Conservation (phyloP, 2,113 vertebrate genomes). For the Antennarius striatus region DNA sequence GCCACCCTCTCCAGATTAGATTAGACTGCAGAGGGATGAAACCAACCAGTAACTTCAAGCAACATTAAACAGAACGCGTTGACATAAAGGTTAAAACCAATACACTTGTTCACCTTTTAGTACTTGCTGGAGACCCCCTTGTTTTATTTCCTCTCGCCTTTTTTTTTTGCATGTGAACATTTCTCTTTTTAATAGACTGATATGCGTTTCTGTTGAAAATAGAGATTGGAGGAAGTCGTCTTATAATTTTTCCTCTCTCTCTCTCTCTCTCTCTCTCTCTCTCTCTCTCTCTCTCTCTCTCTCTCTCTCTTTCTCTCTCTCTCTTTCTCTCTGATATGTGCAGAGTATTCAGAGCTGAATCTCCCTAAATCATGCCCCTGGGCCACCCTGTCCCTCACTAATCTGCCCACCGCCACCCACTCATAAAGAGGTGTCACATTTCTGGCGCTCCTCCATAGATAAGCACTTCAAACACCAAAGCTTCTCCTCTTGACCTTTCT, state of each 20-base stretch:
- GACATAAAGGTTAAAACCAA: slow-evolving; percentile 60
- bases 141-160: slow-evolving; percentile 3
- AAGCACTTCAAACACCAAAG: slow-evolving; percentile 76
- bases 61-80: slow-evolving; percentile 55
- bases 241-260: slow-evolving; percentile 45
- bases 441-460: slow-evolving; percentile 71
- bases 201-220: slow-evolving; percentile 70
- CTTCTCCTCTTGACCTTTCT: slow-evolving; percentile 75
- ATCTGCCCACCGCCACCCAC: slow-evolving; percentile 69
- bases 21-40: slow-evolving; percentile 71
- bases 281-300: slow-evolving; percentile 33
- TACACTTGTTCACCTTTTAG: slow-evolving; percentile 57
- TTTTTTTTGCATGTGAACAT: neutral
- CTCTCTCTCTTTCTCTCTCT: slow-evolving; percentile 21
- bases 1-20: slow-evolving; percentile 78
- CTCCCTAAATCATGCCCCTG: slow-evolving; percentile 74
- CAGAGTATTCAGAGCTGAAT: slow-evolving; percentile 73
- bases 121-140: slow-evolving; percentile 35
- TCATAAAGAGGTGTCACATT: slow-evolving; percentile 77
- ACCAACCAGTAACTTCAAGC: slow-evolving; percentile 67
- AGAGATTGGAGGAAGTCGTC: slow-evolving; percentile 53
- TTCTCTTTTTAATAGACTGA: slow-evolving; percentile 66
- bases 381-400: slow-evolving; percentile 76
- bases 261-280: neutral
- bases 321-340: slow-evolving; percentile 49